Evolutionary conservation across 2,797 vertebrate species (phyloP), one percentile per base, ranked within the genome.

Genomic region (Labroides dimidiatus): DNA sequence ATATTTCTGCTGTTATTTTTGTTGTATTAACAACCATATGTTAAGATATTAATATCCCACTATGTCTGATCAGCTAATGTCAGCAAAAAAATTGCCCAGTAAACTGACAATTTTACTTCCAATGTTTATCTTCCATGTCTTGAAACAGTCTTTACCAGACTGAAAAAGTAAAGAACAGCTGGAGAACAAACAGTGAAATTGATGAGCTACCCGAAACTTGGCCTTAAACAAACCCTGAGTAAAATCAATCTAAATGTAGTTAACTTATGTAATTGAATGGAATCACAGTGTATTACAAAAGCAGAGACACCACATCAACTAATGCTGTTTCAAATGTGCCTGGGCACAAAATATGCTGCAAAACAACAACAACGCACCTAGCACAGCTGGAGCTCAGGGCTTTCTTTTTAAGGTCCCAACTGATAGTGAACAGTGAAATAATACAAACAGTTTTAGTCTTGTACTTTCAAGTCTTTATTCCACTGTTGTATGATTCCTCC

Each of bases 391-490:
- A 69, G 54, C 60, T 51, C 63, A 24, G 66, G 20, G 47, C 65
- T 51, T 68, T 64, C 48, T n/a, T 33, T 16, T 20, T 23, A 48
- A 48, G 30, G 55, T 80, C 58, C 71, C 77, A 64, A 11, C 41
- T 66, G 64, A 78, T 69, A 53, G n/a, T 19, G 17, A 50, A 41
- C 45, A 21, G 44, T 66, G 49, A 80, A 71, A 65, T 21, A 52
- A 30, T 63, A 49, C 58, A 68, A 73, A 70, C 69, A 50, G 39
- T 75, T 77, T 44, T 49, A 63, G 69, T 4, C 1, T 36, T 44
- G 61, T 48, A 43, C 77, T 78, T 77, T 83, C 44, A 75, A 64
- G 58, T 77, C 37, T 81, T 51, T 78, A 74, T 79, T 68, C 48
- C 58, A 51, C 6, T 10, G 19, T 41, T 60, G 24, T 57, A n/a